Evolutionary conservation across 30 jellyfish, hydroid and myxozoan genomes (phyloP), one percentile per base, ranked within the genome.

Genomic region (Nemopilema nomurai): DNA sequence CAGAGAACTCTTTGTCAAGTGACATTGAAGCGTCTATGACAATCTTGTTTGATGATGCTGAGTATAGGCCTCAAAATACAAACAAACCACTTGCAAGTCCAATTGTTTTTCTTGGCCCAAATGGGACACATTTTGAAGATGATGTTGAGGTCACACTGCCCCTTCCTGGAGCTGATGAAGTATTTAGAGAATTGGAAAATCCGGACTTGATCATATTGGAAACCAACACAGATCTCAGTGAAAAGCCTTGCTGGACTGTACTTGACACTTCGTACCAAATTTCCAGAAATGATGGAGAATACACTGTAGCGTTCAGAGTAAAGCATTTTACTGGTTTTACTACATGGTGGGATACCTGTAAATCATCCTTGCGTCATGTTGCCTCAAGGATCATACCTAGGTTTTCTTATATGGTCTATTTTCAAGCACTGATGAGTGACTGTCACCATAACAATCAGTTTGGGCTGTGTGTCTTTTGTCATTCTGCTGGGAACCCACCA

Each of bases 381-480:
- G 97, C 93, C 4, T 26, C 82, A 0, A 62, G 86, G 17, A 32
- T 62, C 24, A 20, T 85, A 0, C 90, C 93, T 1, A 76, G 67
- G 50, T 84, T 89, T 41, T 89, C 96, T 50, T 52, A 79, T 52
- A 65, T 88, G 83, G 97, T 90, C 28, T 79, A 76, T 80, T 94
- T 89, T 49, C 90, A 90, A 67, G 99, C 96, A 18, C 82, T 89
- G 1, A 94, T 94, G 99, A 89, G 96, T 30, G 99, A 94, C 29
- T 68, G 90, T 62, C 67, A 77, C 84, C 78, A 81, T 24, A 86
- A 33, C 71, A 81, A 82, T 7, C 99, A 94, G 87, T 94, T 94
- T 85, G 99, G 97, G 0, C 73, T 94, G 18, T 86, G 96, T 68
- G 78, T 94, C 49, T 23, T 89, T 24, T 89, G 99, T 73, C 82